Evolutionary conservation across 2,888 invertebrate species (phyloP), one percentile per base, ranked within the genome.

Genomic region (Incurvaria masculella): DNA sequence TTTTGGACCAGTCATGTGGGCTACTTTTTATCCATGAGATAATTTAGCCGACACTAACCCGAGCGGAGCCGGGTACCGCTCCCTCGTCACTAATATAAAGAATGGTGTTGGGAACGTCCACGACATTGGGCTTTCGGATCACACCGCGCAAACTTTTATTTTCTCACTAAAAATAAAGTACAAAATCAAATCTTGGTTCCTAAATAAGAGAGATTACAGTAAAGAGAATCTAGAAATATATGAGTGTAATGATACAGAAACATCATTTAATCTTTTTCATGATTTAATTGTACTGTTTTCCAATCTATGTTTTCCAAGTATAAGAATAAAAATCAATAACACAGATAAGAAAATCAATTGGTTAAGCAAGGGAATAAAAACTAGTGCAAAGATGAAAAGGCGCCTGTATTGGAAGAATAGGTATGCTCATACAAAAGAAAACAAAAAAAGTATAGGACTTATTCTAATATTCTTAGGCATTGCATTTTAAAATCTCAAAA

Each of bases 151-250:
- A n/a, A n/a, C n/a, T n/a, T n/a, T n/a, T n/a, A n/a, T n/a, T n/a
- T n/a, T n/a, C n/a, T n/a, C n/a, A n/a, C n/a, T n/a, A n/a, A n/a
- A n/a, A n/a, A n/a, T n/a, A n/a, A n/a, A n/a, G n/a, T n/a, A n/a
- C n/a, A n/a, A n/a, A n/a, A n/a, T n/a, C n/a, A n/a, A n/a, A n/a
- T n/a, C n/a, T n/a, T n/a, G n/a, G n/a, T n/a, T n/a, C n/a, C n/a
- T n/a, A n/a, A n/a, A n/a, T n/a, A n/a, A n/a, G n/a, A n/a, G n/a
- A n/a, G n/a, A n/a, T n/a, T n/a, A n/a, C n/a, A n/a, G n/a, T n/a
- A n/a, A n/a, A n/a, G n/a, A 47, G 48, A 50, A 43, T 47, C 49
- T 43, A 48, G 52, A 54, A n/a, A 44, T 54, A 14, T 56, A 52
- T 21, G 17, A 16, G 10, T 45, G 47, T 23, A 42, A 47, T 20